Conservation (phyloP, 2,113 vertebrate genomes). For the Craseonycteris thonglongyai region DNA sequence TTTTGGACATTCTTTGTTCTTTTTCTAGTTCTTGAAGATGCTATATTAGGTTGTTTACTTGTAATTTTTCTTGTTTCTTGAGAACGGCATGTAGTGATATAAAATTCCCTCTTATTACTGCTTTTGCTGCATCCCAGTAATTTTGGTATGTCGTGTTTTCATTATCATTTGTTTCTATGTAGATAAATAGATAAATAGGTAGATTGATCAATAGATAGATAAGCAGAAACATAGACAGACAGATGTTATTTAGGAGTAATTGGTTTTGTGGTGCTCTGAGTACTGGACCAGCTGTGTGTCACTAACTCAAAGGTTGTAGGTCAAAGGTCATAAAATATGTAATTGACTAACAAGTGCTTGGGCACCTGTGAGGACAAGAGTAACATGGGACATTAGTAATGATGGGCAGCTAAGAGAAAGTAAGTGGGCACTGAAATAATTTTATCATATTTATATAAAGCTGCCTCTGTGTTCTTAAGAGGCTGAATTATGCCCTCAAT, state of each 20-base stretch:
- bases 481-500: background rate
- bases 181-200: rapidly evolving
- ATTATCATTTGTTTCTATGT: too few species aligned
- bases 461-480: background rate
- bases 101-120: too few species aligned
- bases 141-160: too few species aligned
- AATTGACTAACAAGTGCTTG: rapidly evolving
- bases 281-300: background rate
- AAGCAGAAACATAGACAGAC: rapidly evolving
- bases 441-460: rapidly evolving
- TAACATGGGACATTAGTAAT: too few species aligned
- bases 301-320: background rate
- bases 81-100: too few species aligned
- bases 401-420: background rate
- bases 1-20: too few species aligned
- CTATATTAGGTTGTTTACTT: too few species aligned
- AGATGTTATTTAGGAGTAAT: background rate
- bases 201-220: too few species aligned
- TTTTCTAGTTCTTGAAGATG: too few species aligned
- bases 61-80: too few species aligned
- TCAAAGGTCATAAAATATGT: background rate
- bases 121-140: too few species aligned
- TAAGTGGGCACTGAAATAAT: background rate
- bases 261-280: background rate
- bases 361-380: background rate